Base-by-base conservation (phyloP, 2,113 vertebrate genomes). In the Thermophis baileyi region DNA sequence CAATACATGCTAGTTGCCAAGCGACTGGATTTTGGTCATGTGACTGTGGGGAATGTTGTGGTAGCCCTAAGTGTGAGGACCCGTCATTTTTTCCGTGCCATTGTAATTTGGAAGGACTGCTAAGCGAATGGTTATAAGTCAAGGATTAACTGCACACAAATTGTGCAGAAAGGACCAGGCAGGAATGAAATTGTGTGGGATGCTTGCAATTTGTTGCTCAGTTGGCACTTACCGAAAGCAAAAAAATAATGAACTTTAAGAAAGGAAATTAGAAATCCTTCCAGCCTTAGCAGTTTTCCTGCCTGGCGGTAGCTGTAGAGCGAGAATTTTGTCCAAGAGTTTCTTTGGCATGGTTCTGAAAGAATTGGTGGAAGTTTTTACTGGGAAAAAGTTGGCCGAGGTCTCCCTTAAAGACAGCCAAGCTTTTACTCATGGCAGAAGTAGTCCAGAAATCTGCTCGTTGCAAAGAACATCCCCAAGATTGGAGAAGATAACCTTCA, bases 331-430 rank as follows among this genome's bases (percentile, higher is more conserved):
- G 6, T 46, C 53, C 51, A 86, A 63, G 46, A 9, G 30, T 7
- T 63, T 50, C 53, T 0, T 25, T 2, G 0, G 25, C n/a, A 91
- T 49, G 87, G 93, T 86, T 0, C 0, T 93, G 53, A 22, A 20
- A 93, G 93, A 90, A 74, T 4, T 90, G 91, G 93, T 92, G 96
- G 94, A 94, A 94, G 60, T 85, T 40, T 4, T 94, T 55, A 8
- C 94, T 89, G 93, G 90, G 91, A 93, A 93, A 85, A 46, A 25
- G n/a, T 88, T 85, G 93, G 87, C 50, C 90, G 44, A 50, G 2
- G 0, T n/a, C 49, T 18, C 18, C 74, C 20, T 93, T 53, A 47
- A 87, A 95, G 53, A 40, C 55, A 91, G 60, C 53, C 63, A 89
- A 40, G 24, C 2, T 69, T 60, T 89, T 53, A 20, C 88, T 90